Evolutionary conservation across 2,888 invertebrate species (phyloP).

Genomic region (Yponomeuta cagnagella): DNA sequence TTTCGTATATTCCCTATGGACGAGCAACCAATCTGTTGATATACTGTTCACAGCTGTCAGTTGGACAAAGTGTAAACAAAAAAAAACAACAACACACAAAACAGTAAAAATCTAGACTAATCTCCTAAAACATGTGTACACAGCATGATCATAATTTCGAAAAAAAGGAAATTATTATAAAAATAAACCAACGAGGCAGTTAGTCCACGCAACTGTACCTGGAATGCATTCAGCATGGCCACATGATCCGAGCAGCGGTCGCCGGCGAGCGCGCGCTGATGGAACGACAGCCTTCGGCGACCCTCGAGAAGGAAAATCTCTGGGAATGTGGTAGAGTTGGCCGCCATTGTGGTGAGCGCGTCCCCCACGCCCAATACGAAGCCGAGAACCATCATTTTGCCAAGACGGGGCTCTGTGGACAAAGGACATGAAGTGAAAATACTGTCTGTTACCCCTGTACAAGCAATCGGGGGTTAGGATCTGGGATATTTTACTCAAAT

Average conservation of each 20-base stretch:
- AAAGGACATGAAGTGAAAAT: no score
- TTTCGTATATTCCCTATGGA: no score
- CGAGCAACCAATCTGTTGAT: no score
- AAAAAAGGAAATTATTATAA: not conserved
- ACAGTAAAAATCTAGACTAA: no score
- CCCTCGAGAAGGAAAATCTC: conserved; percentile 93
- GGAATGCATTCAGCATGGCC: conserved; percentile 94
- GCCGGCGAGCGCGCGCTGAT: conserved; percentile 92
- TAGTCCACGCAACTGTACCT: conserved; percentile 53
- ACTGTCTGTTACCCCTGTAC: no score
- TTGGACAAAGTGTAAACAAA: no score
- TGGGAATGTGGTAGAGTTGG: conserved; percentile 95
- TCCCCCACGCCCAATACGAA: conserved; percentile 93
- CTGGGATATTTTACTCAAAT: no score
- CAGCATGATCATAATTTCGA: no score
- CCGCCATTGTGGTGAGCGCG: conserved; percentile 94
- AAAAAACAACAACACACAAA: no score
- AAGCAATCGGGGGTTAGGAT: no score
- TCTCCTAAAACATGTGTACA: no score
- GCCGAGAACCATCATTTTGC: conserved; percentile 98
- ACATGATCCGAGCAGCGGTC: conserved; percentile 95
- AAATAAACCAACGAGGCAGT: not conserved
- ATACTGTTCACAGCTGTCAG: no score
- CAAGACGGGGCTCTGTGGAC: conserved; percentile 88
- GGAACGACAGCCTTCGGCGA: conserved; percentile 84